Percentiles rank a stretch among this genome's conserved stretches.
These are phyloP conservation scores for Melieria picta DNA, from an alignment of 2,888 invertebrate genomes.

Conservation along the genomic window DNA sequence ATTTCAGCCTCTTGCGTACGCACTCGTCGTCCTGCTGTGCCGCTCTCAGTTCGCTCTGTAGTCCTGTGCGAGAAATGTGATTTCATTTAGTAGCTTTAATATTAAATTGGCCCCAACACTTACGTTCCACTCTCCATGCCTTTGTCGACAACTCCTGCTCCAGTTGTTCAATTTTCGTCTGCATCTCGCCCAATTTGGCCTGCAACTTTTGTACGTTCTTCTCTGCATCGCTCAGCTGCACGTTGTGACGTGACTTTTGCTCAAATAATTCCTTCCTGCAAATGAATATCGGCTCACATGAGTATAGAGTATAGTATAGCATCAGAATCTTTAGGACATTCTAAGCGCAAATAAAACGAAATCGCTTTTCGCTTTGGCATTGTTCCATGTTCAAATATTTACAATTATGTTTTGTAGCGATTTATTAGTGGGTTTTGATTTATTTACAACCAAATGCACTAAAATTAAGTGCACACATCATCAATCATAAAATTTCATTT, in stretches of 20 bases:
- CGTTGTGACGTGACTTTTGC: slow-evolving; percentile 61
- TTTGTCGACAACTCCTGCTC: slow-evolving; percentile 63
- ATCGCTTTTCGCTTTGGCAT: background rate
- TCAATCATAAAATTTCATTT: too few species aligned
- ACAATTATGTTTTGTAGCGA: too few species aligned
- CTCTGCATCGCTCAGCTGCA: slow-evolving; percentile 63
- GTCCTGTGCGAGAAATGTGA: slow-evolving; percentile 50
- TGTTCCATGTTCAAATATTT: background rate
- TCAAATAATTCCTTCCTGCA: slow-evolving; percentile 63
- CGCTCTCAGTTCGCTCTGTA: slow-evolving; percentile 63
- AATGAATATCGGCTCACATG: slow-evolving; percentile 8
- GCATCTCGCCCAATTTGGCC: slow-evolving; percentile 60
- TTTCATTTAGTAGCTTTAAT: background rate
- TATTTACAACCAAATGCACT: too few species aligned
- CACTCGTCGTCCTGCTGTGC: slow-evolving; percentile 65
- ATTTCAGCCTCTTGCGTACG: slow-evolving; percentile 62
- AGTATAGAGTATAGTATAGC: background rate
- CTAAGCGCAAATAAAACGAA: background rate
- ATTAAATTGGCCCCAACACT: slow-evolving; percentile 39
- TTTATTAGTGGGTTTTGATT: too few species aligned
- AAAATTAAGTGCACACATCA: too few species aligned
- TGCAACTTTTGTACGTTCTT: slow-evolving; percentile 60
- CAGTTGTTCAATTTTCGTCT: slow-evolving; percentile 61
- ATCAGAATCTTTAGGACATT: background rate
- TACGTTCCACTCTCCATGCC: slow-evolving; percentile 66